Percentiles rank a stretch among this genome's conserved stretches.
These are phyloP conservation scores for Acanthosepion lycidas DNA, from an alignment of 2,888 invertebrate genomes.

Conservation along the genomic window DNA sequence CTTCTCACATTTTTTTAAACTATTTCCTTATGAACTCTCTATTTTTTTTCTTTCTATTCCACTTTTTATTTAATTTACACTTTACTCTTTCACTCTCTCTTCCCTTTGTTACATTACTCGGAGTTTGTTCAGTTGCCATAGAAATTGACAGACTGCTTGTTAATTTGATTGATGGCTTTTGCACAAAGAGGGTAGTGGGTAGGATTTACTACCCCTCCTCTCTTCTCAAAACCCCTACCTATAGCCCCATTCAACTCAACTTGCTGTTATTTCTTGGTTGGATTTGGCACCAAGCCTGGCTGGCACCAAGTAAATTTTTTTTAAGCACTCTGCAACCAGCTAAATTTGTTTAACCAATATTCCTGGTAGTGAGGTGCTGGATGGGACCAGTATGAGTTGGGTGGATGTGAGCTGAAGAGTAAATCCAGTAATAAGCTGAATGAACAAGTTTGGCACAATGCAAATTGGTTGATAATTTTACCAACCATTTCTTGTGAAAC, in stretches of 20 bases:
- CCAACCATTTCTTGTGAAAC: constrained; percentile 33
- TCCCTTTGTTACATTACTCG: background rate
- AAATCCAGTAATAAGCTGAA: background rate
- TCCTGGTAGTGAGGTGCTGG: background rate
- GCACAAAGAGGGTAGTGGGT: background rate
- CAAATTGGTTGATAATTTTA: background rate
- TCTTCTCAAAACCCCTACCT: background rate
- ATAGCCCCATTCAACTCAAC: background rate
- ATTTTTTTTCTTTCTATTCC: background rate
- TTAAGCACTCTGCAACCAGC: constrained; percentile 21
- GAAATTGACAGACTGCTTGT: constrained; percentile 33
- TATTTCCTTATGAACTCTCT: background rate
- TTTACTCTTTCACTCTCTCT: background rate
- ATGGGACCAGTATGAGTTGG: background rate
- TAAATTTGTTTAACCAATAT: constrained; percentile 23
- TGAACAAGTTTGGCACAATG: background rate
- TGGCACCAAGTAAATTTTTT: background rate
- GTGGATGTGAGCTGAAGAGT: background rate
- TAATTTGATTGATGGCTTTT: background rate
- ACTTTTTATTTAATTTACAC: background rate
- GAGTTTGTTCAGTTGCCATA: constrained; percentile 22
- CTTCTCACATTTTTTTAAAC: background rate
- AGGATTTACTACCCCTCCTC: background rate
- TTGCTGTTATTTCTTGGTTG: background rate
- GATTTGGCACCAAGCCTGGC: constrained; percentile 22